Conservation (phyloP, 2,888 invertebrate species). For the Sipha maydis region DNA sequence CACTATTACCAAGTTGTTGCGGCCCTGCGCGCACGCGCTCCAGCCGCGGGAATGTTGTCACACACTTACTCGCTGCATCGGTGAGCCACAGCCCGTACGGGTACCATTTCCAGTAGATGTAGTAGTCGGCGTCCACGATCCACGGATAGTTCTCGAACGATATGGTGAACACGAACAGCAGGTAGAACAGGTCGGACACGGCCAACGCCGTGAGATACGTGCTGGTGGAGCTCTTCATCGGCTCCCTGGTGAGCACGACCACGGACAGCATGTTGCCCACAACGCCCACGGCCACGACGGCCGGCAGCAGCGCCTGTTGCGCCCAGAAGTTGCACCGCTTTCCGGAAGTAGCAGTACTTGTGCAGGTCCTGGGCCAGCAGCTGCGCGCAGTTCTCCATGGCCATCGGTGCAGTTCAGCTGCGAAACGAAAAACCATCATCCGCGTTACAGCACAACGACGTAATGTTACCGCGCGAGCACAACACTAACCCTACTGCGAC, state of each 20-base stretch:
- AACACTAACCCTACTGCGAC: too few species aligned
- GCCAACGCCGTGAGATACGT: slow-evolving; percentile 79
- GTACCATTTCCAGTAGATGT: slow-evolving; percentile 73
- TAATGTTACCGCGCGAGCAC: too few species aligned
- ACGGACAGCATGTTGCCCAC: slow-evolving; percentile 74
- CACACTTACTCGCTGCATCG: slow-evolving; percentile 75
- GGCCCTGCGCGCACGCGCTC: too few species aligned
- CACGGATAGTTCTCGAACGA: slow-evolving; percentile 74
- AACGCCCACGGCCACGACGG: slow-evolving; percentile 75
- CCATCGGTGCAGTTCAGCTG: background rate
- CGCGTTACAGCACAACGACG: too few species aligned
- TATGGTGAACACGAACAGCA: slow-evolving; percentile 75
- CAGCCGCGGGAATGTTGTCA: too few species aligned
- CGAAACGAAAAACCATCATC: background rate
- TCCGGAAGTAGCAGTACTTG: slow-evolving; percentile 65
- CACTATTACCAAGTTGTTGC: too few species aligned
- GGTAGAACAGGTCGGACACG: slow-evolving; percentile 77
- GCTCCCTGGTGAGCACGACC: slow-evolving; percentile 71
- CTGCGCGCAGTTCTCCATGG: slow-evolving; percentile 48
- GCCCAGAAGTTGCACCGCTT: slow-evolving; percentile 70
- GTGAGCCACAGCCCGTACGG: slow-evolving; percentile 74
- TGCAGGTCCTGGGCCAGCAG: slow-evolving; percentile 29
- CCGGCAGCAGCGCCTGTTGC: slow-evolving; percentile 74
- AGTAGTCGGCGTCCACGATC: slow-evolving; percentile 70
- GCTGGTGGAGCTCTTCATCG: slow-evolving; percentile 81